Evolutionary conservation across 1,140 invertebrate species (phyloP).

Genomic region (Drosophila navojoa): DNA sequence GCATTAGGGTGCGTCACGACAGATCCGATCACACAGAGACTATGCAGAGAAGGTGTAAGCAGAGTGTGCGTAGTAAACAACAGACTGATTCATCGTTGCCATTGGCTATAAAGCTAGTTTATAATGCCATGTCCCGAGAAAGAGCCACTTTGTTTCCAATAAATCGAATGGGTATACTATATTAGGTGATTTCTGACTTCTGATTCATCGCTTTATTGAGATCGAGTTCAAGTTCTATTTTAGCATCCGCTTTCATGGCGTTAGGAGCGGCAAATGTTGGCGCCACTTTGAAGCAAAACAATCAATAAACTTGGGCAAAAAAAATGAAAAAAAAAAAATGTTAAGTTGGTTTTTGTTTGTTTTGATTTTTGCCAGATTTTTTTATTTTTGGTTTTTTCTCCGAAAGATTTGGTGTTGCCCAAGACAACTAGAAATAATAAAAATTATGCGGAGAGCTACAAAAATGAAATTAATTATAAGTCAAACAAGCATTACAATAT

Average conservation of each 20-base stretch:
- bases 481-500: constrained; percentile 80
- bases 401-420: constrained; percentile 17
- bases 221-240: constrained; percentile 54
- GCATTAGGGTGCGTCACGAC: constrained; percentile 53
- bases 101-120: not conserved
- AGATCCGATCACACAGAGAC: constrained; percentile 27
- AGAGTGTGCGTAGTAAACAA: not conserved
- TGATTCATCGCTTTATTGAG: constrained; percentile 53
- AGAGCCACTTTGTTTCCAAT: not conserved
- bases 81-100: constrained; percentile 8
- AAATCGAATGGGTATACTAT: constrained; percentile 4
- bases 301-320: constrained; percentile 65
- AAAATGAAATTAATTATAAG: constrained; percentile 80
- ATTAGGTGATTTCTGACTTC: constrained; percentile 24
- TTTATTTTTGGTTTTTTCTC: constrained; percentile 15
- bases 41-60: not conserved
- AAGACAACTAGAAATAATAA: constrained; percentile 69
- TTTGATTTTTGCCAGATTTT: constrained; percentile 32
- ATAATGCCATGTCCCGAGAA: not conserved
- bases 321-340: constrained; percentile 2
- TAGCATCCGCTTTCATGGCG: constrained; percentile 62
- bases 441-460: constrained; percentile 66
- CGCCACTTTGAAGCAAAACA: constrained; percentile 78
- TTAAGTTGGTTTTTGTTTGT: constrained; percentile 39
- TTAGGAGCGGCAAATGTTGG: constrained; percentile 57